Conservation (phyloP, 2,797 vertebrate genomes). For the Vireo griseus region DNA sequence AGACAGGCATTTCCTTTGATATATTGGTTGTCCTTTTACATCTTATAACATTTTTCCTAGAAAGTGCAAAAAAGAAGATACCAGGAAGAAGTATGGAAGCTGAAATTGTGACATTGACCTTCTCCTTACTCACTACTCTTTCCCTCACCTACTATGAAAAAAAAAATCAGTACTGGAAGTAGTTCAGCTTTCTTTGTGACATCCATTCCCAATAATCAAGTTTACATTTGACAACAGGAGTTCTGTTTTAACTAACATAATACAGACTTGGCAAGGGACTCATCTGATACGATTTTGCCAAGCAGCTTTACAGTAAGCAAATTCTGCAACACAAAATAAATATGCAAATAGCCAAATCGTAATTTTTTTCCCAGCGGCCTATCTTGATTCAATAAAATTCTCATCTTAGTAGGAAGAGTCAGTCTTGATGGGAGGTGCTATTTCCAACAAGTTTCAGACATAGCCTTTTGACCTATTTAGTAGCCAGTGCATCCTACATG, state of each 20-base stretch:
- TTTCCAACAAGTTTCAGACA: neutral
- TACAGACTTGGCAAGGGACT: neutral
- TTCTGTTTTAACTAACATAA: neutral
- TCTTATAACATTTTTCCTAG: neutral
- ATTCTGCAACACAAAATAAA: neutral
- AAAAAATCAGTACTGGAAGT: neutral
- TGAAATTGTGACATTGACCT: neutral
- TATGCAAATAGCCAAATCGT: neutral
- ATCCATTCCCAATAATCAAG: neutral
- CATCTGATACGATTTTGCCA: neutral
- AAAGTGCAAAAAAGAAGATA: neutral
- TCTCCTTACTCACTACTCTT: neutral
- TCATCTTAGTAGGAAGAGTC: neutral
- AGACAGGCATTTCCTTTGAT: neutral
- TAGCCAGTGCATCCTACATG: rapidly evolving
- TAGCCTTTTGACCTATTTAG: neutral
- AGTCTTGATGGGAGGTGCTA: neutral
- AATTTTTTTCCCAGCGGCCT: neutral
- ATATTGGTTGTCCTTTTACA: neutral
- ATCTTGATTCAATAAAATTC: neutral
- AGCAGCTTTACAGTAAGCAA: neutral
- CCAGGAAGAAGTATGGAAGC: neutral
- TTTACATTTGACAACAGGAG: neutral
- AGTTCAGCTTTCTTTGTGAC: neutral
- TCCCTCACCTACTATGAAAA: neutral